These are phyloP conservation scores for Sinella curviseta DNA, from an alignment of 1,140 invertebrate species.

Conservation along the genomic window DNA sequence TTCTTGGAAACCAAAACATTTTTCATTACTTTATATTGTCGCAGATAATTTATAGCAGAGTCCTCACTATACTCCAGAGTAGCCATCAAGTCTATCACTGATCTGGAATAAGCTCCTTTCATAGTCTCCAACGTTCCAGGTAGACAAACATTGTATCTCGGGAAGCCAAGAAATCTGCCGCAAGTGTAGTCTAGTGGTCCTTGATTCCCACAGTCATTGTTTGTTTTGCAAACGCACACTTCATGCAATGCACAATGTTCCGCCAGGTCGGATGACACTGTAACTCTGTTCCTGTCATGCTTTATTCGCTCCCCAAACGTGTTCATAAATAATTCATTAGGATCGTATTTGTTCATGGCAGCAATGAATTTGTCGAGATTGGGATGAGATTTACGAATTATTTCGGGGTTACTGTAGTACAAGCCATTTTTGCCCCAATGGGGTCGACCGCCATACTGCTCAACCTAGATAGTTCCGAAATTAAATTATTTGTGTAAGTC, in stretches of 20 bases:
- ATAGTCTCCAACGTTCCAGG: neutral
- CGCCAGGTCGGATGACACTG: neutral
- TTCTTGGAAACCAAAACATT: neutral
- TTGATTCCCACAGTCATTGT: neutral
- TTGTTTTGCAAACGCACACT: neutral
- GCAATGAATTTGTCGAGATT: neutral
- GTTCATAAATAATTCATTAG: slow-evolving; percentile 37
- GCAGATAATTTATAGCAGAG: neutral
- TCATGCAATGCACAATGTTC: neutral
- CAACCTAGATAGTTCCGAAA: neutral
- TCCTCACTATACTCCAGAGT: neutral
- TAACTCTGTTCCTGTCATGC: neutral
- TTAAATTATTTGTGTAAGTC: neutral
- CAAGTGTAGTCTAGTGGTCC: neutral
- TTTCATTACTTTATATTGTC: neutral
- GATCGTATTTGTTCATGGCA: slow-evolving; percentile 31
- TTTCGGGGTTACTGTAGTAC: neutral
- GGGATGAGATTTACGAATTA: neutral
- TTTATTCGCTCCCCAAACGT: slow-evolving; percentile 32
- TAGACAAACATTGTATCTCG: neutral
- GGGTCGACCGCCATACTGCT: neutral
- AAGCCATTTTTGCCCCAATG: slow-evolving; percentile 22
- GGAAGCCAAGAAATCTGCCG: neutral
- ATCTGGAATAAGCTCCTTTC: neutral
- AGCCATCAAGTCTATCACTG: neutral